Evolutionary conservation across 1,140 invertebrate species (phyloP), one percentile per base, ranked within the genome.

Genomic region (Aradophagus sp.): DNA sequence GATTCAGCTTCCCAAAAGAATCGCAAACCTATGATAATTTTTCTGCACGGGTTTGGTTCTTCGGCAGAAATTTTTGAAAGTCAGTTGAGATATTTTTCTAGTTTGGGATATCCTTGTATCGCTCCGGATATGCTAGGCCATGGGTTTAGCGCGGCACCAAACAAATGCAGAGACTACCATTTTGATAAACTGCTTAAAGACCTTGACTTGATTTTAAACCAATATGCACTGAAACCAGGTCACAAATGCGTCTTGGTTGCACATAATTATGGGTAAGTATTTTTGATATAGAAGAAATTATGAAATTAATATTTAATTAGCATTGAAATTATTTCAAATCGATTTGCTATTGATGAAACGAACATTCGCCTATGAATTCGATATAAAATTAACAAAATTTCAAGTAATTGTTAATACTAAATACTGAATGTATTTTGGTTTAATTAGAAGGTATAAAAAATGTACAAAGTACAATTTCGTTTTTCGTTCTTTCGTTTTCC

Each of bases 41-140:
- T 93, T 67, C 84, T 93, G 14, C 92, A 93, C 79, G 91, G 92
- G 5, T 91, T 93, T 59, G 91, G 91, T 5, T 90, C 89, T 6
- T 91, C 89, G 2, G 89, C 90, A n/a, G 89, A 92, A 61, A 81
- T 90, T 14, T 93, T 92, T 87, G 87, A 87, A 47, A 73, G 87
- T 38, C 89, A 92, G 70, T 83, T 92, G 1, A 78, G 86, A 19
- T 91, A 89, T 80, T 91, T 93, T 77, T 80, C 86, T 1, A 80
- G 78, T 23, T 80, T 86, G 45, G 91, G 90, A 0, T 91, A 89
- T 81, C 90, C 92, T 71, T 88, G 92, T 38, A 82, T 92, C 29
- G 91, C 90, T 0, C 89, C 90, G 2, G 92, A 93, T 77, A 83
- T 93, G 75, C 81, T 93, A 13, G 91, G 92, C 1, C 92, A 93